Evolutionary conservation across 2,888 invertebrate species (phyloP).

Genomic region (Drosophila hamatofila): DNA sequence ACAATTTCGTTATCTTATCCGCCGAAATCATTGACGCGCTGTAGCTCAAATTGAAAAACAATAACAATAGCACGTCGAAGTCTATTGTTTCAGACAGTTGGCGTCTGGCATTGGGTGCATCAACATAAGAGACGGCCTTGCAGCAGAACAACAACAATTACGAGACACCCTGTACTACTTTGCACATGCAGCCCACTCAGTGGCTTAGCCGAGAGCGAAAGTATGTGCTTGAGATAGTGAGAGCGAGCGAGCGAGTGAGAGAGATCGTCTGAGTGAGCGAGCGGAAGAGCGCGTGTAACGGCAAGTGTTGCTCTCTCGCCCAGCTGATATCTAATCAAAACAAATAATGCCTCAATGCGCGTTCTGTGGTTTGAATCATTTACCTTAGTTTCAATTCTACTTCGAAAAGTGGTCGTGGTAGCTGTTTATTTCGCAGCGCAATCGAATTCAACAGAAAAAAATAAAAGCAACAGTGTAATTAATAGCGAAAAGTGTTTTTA

Average conservation of each 20-base stretch:
- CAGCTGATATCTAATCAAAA: constrained; percentile 76
- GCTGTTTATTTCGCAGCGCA: constrained; percentile 16
- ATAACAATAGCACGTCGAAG: constrained; percentile 16
- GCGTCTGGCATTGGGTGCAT: constrained; percentile 30
- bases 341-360: constrained; percentile 64
- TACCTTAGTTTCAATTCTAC: constrained; percentile 51
- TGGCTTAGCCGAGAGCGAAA: constrained; percentile 48
- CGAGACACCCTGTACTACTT: constrained; percentile 26
- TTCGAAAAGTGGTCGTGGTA: constrained; percentile 30
- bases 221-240: constrained; percentile 12
- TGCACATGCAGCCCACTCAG: neutral
- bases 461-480: constrained; percentile 15
- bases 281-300: neutral
- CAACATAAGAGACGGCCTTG: constrained; percentile 56
- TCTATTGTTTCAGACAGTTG: constrained; percentile 16
- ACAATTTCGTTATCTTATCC: constrained; percentile 56
- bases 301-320: constrained; percentile 31
- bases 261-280: neutral
- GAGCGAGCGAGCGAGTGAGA: neutral
- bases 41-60: neutral
- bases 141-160: constrained; percentile 48
- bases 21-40: constrained; percentile 15
- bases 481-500: constrained; percentile 26
- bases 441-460: constrained; percentile 8
- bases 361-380: constrained; percentile 65